Conservation (phyloP, 2,797 vertebrate genomes). For the Karalla daura region DNA sequence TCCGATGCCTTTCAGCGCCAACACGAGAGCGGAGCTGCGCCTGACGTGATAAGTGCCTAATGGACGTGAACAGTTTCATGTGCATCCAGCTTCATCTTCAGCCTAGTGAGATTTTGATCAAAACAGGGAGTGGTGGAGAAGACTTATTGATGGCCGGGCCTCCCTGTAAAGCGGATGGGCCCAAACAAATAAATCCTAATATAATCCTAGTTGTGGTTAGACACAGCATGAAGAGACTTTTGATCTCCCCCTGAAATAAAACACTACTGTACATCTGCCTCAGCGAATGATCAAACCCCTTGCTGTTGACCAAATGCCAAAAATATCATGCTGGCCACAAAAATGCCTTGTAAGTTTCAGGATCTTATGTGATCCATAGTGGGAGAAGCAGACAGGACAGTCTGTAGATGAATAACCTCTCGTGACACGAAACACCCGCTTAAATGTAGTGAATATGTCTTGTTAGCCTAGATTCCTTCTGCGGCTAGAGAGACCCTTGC, state of each 20-base stretch:
- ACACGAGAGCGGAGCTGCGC: conserved; percentile 24
- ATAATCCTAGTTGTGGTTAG: conserved; percentile 72
- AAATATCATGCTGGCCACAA: conserved; percentile 60
- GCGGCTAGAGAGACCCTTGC: conserved; percentile 71
- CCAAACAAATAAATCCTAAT: conserved; percentile 79
- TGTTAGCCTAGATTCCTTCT: conserved; percentile 67
- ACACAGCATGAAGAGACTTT: conserved; percentile 75
- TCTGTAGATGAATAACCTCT: conserved; percentile 48
- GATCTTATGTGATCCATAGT: conserved; percentile 48
- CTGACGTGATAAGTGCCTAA: conserved; percentile 29
- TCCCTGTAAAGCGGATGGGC: conserved; percentile 61
- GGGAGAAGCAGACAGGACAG: conserved; percentile 38
- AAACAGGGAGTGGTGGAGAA: conserved; percentile 69
- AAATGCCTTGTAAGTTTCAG: conserved; percentile 42
- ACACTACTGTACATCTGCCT: conserved; percentile 77
- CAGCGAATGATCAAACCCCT: conserved; percentile 67
- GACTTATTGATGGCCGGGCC: conserved; percentile 61
- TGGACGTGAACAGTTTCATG: conserved; percentile 40
- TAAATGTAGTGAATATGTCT: conserved; percentile 55
- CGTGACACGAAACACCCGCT: conserved; percentile 58
- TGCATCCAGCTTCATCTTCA: conserved; percentile 49
- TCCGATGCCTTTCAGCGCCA: conserved; percentile 11
- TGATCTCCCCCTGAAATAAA: conserved; percentile 79
- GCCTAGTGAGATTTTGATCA: conserved; percentile 47
- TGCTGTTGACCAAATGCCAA: conserved; percentile 63